Evolutionary conservation across 2,113 vertebrate species (phyloP).

Genomic region (Tretioscincus oriximinensis): DNA sequence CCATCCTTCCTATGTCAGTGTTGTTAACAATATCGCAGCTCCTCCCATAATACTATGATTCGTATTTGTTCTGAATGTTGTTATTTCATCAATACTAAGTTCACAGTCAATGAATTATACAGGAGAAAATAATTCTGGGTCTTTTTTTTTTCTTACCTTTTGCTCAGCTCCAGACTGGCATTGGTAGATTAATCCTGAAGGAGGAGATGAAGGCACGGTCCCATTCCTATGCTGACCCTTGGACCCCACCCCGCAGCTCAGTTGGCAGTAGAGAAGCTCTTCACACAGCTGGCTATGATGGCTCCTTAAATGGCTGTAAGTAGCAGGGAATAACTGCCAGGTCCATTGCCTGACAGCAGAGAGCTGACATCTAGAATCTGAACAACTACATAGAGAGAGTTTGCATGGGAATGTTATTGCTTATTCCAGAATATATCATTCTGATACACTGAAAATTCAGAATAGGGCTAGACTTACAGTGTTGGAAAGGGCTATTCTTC

Average conservation of each 20-base stretch:
- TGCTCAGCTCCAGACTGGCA: conserved; percentile 90
- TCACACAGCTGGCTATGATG: conserved; percentile 84
- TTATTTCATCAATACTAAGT: not conserved
- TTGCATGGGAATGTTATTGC: not conserved
- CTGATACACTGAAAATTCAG: not conserved
- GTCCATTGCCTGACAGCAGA: not conserved
- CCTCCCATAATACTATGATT: not conserved
- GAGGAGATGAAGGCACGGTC: conserved; percentile 99
- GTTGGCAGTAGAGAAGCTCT: conserved; percentile 95
- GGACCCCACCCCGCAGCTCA: conserved; percentile 92
- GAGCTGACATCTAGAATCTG: not conserved
- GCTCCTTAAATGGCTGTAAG: conserved; percentile 97
- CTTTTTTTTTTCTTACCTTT: not conserved
- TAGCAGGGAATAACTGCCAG: rapidly evolving
- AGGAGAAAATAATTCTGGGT: not conserved
- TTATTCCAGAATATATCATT: not conserved
- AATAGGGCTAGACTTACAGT: not conserved
- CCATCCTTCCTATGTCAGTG: not conserved
- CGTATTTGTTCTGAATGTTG: not conserved
- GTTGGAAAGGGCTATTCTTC: not conserved
- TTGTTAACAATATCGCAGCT: not conserved
- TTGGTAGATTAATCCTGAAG: conserved; percentile 95
- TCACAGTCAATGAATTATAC: not conserved
- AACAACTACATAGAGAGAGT: not conserved
- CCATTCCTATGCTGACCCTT: conserved; percentile 94